These are phyloP conservation scores for Poeciliopsis retropinna DNA, from an alignment of 2,113 vertebrate species.

Conservation along the genomic window DNA sequence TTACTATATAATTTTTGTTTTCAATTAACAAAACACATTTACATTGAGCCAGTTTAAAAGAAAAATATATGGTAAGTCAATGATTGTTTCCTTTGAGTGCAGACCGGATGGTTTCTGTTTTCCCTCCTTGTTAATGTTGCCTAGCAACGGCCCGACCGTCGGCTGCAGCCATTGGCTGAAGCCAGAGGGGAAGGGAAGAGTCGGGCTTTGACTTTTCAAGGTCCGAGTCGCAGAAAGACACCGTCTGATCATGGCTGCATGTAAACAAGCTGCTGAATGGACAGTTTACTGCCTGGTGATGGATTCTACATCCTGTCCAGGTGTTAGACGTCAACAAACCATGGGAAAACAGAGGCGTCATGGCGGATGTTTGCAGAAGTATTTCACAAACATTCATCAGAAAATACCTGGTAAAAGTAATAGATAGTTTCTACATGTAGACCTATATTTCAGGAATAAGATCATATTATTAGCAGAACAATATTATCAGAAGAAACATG, in stretches of 20 bases:
- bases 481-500: too few species aligned
- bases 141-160: constrained; percentile 60
- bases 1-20: too few species aligned
- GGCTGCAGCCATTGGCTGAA: constrained; percentile 60
- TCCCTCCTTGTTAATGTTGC: constrained; percentile 75
- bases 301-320: constrained; percentile 42
- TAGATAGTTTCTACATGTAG: too few species aligned
- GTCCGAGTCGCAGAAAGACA: constrained; percentile 50
- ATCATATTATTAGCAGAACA: too few species aligned
- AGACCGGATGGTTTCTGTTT: constrained; percentile 71
- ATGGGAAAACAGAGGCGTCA: constrained; percentile 45
- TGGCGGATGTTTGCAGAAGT: constrained; percentile 36
- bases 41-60: too few species aligned
- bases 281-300: constrained; percentile 61
- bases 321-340: constrained; percentile 18
- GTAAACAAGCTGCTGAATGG: constrained; percentile 73
- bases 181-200: constrained; percentile 61
- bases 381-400: constrained; percentile 1
- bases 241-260: constrained; percentile 39
- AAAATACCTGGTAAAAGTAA: too few species aligned
- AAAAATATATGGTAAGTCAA: too few species aligned
- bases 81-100: not conserved
- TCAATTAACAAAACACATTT: too few species aligned
- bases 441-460: too few species aligned
- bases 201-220: constrained; percentile 63